Evolutionary conservation across 2,113 vertebrate species (phyloP).

Genomic region (Alligator sinensis): DNA sequence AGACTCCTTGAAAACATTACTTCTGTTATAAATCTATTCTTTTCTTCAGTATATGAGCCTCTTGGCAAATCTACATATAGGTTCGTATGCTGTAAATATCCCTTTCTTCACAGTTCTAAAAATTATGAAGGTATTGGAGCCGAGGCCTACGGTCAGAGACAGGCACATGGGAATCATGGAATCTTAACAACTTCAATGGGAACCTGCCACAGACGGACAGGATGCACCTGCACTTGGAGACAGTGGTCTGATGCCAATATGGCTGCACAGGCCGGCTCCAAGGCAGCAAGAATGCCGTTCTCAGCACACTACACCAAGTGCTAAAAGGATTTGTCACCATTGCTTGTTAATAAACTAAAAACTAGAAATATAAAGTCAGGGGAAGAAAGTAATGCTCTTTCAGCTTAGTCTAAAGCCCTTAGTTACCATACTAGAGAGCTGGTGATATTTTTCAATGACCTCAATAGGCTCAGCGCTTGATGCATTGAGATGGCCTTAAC

Average conservation of each 20-base stretch:
- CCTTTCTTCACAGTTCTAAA: not conserved
- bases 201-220: not conserved
- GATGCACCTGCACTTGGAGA: not conserved
- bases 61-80: not conserved
- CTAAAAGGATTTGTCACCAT: not conserved
- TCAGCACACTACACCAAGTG: not conserved
- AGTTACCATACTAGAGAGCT: not conserved
- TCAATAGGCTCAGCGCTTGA: not conserved
- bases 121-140: not conserved
- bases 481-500: not conserved
- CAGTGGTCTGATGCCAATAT: not conserved
- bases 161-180: not conserved
- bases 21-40: conserved; percentile 7
- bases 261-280: not conserved
- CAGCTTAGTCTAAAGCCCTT: fast-evolving
- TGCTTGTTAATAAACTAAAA: not conserved
- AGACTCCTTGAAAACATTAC: not conserved
- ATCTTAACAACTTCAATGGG: not conserved
- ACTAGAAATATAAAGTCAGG: not conserved
- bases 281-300: not conserved
- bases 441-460: not conserved
- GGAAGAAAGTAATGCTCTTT: not conserved
- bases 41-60: not conserved
- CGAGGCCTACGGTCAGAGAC: not conserved
- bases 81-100: not conserved